Evolutionary conservation across 1,140 invertebrate genomes (phyloP), one percentile per base, ranked within the genome.

Genomic region (Cryptotermes secundus): DNA sequence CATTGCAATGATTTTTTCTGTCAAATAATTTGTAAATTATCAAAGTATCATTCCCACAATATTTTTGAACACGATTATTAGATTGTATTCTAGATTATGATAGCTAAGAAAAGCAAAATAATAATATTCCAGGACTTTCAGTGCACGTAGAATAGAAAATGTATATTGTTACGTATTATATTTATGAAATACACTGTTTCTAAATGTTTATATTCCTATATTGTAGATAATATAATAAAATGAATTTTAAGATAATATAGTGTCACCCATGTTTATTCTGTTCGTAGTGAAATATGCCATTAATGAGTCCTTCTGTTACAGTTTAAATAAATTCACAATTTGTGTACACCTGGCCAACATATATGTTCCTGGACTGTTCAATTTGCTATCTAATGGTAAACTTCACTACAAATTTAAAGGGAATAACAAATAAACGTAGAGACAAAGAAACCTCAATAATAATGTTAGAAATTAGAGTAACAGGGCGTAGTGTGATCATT

Each of bases 121-220:
- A 72, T 31, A 72, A 72, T 72, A 72, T 72, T 72, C 59, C 59
- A 72, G n/a, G 26, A 31, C 59, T 31, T 16, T 72, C 3, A n/a
- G 59, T n/a, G 4, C 31, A 3, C 31, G 59, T 72, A 72, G 59
- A 3, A 31, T 72, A 31, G 26, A 31, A 49, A 72, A 9, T n/a
- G 6, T 72, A 72, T 14, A n/a, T 9, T 72, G 59, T 72, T 72
- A 72, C 59, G 10, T 72, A 72, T 72, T 72, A 31, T 72, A 72
- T 14, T 31, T 72, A 72, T 0, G 59, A n/a, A 72, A n/a, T 31
- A 31, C n/a, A 72, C 26, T 72, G 59, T 72, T 72, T 72, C 59
- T 72, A 72, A 72, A 72, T 72, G n/a, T 72, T 72, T 72, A 72
- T 72, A 72, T 31, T n/a, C 59, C 59, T 72, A 72, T 72, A n/a